These are phyloP conservation scores for Puntigrus tetrazona DNA, from an alignment of 2,113 vertebrate genomes.

Conservation along the genomic window DNA sequence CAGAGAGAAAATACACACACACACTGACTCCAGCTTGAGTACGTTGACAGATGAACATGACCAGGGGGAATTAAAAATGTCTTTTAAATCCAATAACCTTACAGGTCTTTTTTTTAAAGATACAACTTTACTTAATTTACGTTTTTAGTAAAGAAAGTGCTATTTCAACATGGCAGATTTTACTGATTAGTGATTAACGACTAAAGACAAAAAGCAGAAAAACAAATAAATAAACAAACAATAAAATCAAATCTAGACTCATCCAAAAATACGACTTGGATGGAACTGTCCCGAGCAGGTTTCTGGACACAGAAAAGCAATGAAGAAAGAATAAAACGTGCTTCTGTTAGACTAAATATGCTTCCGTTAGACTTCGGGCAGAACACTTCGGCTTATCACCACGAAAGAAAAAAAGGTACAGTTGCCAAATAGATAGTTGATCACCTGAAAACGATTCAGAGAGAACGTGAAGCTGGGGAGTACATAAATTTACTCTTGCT, in stretches of 20 bases:
- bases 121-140: too few species aligned
- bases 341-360: conserved; percentile 1
- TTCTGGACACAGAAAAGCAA: background rate
- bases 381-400: background rate
- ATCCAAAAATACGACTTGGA: background rate
- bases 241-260: background rate
- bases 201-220: too few species aligned
- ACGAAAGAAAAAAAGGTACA: background rate
- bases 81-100: background rate
- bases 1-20: background rate
- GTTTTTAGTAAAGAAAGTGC: background rate
- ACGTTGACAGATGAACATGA: conserved; percentile 26
- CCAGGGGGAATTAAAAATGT: background rate
- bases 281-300: background rate
- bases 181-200: background rate
- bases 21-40: background rate
- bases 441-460: background rate
- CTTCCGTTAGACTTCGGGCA: background rate
- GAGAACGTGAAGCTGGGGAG: background rate
- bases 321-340: background rate
- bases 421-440: background rate
- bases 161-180: background rate
- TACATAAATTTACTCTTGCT: background rate
- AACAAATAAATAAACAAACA: background rate
- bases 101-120: background rate